Evolutionary conservation across 2,113 vertebrate genomes (phyloP).

Genomic region (Isichthys henryi): DNA sequence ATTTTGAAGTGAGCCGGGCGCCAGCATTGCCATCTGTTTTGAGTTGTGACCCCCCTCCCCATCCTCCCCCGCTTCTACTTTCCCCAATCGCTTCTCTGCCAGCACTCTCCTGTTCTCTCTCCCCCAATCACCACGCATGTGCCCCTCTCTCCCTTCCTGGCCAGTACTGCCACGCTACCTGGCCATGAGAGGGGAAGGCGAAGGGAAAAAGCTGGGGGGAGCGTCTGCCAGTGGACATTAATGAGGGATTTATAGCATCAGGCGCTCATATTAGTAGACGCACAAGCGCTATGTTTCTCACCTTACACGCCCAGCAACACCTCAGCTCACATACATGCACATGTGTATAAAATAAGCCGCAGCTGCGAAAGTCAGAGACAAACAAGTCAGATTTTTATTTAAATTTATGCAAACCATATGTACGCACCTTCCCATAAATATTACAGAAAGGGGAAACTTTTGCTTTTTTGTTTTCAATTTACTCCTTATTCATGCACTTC

Average conservation of each 20-base stretch:
- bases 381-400: neutral
- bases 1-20: conserved; percentile 15
- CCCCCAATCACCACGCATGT: neutral
- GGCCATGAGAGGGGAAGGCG: neutral
- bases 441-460: neutral
- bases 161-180: neutral
- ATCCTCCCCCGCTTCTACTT: neutral
- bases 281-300: conserved; percentile 19
- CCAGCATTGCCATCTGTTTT: conserved; percentile 22
- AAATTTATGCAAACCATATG: neutral
- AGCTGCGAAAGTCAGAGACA: neutral
- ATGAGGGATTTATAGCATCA: conserved; percentile 10
- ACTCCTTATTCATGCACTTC: neutral
- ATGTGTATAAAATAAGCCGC: neutral
- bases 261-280: conserved; percentile 12
- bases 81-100: conserved; percentile 3
- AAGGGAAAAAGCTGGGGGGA: neutral
- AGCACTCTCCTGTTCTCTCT: conserved; percentile 18
- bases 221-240: neutral
- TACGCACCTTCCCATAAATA: neutral
- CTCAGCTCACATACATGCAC: neutral
- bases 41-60: conserved; percentile 4
- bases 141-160: conserved; percentile 4
- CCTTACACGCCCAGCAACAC: neutral
- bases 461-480: neutral